These are phyloP conservation scores for Seira ritae DNA, from an alignment of 2,888 invertebrate species.

Conservation along the genomic window DNA sequence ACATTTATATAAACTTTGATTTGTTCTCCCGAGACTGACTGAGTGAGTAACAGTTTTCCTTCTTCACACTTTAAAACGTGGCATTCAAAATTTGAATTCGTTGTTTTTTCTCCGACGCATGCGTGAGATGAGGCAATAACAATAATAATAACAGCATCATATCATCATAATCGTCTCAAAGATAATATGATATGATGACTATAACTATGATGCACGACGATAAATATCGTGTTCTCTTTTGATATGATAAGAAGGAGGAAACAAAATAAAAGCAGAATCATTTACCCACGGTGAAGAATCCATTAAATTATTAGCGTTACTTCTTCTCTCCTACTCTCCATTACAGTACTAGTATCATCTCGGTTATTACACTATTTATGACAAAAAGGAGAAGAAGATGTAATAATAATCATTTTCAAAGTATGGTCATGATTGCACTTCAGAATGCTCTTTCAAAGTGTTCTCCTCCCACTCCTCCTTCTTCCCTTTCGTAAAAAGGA, in stretches of 20 bases:
- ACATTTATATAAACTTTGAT: too few species aligned
- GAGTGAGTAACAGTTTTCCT: too few species aligned
- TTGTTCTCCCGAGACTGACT: too few species aligned
- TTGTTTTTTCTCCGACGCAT: neutral
- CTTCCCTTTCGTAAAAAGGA: too few species aligned
- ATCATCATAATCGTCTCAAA: constrained; percentile 27
- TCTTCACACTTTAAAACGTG: too few species aligned
- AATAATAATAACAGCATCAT: constrained; percentile 41
- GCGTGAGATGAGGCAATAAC: constrained; percentile 44
- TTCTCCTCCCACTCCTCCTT: too few species aligned
- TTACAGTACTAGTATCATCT: too few species aligned
- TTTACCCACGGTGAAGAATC: constrained; percentile 47
- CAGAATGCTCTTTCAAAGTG: too few species aligned
- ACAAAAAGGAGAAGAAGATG: neutral
- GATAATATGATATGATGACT: too few species aligned
- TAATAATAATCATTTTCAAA: constrained; percentile 25
- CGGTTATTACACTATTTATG: constrained; percentile 2
- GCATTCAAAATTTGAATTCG: too few species aligned
- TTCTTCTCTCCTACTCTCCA: neutral
- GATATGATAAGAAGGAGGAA: constrained; percentile 18
- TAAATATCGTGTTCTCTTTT: neutral
- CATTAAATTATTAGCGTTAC: constrained; percentile 46
- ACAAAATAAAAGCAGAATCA: constrained; percentile 22
- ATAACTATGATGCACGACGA: too few species aligned
- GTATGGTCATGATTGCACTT: constrained; percentile 32